Conservation (phyloP, 2,888 invertebrate genomes). For the Mimas tiliae region DNA sequence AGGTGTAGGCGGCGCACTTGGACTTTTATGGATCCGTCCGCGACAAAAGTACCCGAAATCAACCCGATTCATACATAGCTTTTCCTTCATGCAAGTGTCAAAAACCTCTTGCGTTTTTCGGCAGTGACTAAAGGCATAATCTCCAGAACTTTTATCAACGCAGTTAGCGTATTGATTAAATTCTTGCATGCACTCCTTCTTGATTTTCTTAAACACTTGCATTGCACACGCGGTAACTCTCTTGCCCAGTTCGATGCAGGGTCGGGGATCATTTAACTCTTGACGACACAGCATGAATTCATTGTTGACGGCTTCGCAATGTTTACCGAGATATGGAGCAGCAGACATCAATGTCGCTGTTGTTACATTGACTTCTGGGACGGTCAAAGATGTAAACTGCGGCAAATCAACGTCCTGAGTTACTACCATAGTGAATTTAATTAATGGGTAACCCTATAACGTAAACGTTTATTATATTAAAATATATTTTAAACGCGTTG, state of each 20-base stretch:
- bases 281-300: constrained; percentile 96
- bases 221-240: constrained; percentile 94
- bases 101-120: constrained; percentile 93
- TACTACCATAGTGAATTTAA: constrained; percentile 44
- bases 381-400: constrained; percentile 83
- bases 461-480: background rate
- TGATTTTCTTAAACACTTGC: constrained; percentile 92
- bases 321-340: constrained; percentile 94
- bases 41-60: constrained; percentile 92
- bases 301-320: constrained; percentile 95
- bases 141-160: constrained; percentile 90
- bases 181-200: constrained; percentile 91
- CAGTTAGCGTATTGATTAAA: constrained; percentile 91
- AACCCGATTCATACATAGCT: constrained; percentile 90
- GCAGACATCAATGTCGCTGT: constrained; percentile 93
- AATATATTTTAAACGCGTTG: background rate
- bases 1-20: constrained; percentile 83
- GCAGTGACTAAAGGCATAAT: constrained; percentile 87
- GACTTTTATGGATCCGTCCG: constrained; percentile 85
- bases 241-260: constrained; percentile 94
- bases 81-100: constrained; percentile 92
- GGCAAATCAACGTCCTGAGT: constrained; percentile 89
- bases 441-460: background rate
- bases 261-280: constrained; percentile 92
- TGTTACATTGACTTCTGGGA: constrained; percentile 87